These are phyloP conservation scores for Apostichopus japonicus DNA, from an alignment of 35 echinoderm and acorn worm species.

Conservation along the genomic window DNA sequence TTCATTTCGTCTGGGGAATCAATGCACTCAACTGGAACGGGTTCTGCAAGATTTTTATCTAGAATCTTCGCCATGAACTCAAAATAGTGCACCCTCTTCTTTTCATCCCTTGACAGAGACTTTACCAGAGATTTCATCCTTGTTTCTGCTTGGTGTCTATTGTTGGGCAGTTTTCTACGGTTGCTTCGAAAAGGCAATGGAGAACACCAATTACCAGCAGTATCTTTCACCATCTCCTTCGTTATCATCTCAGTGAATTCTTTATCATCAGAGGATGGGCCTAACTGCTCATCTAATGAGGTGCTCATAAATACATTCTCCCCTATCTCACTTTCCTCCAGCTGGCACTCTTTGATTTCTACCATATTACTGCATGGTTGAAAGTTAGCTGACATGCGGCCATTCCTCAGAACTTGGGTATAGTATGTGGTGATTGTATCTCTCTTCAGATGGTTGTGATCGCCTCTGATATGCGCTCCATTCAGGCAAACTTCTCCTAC, in stretches of 20 bases:
- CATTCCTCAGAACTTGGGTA: conserved; percentile 56
- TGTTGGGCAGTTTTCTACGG: conserved; percentile 59
- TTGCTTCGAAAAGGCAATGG: conserved; percentile 61
- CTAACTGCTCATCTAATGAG: conserved; percentile 19
- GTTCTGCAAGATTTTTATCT: conserved; percentile 33
- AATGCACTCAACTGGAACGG: conserved; percentile 48
- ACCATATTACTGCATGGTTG: conserved; percentile 37
- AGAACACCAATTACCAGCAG: conserved; percentile 49
- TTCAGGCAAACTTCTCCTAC: conserved; percentile 63
- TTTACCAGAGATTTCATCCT: conserved; percentile 14
- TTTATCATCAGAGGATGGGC: conserved; percentile 46
- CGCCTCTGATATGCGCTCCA: conserved; percentile 45
- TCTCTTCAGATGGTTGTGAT: conserved; percentile 26
- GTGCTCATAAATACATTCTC: conserved; percentile 44
- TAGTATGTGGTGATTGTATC: conserved; percentile 43
- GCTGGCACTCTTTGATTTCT: background rate
- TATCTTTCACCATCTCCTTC: conserved; percentile 47
- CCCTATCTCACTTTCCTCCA: conserved; percentile 37
- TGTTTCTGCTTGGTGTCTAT: conserved; percentile 31
- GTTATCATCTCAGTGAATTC: conserved; percentile 55
- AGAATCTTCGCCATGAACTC: conserved; percentile 40
- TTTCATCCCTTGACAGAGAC: conserved; percentile 11
- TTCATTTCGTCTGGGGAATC: conserved; percentile 24
- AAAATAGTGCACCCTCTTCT: conserved; percentile 21
- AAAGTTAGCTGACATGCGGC: conserved; percentile 34